Percentiles rank a stretch among this genome's conserved stretches.
These are phyloP conservation scores for Chrysoperla carnea DNA, from an alignment of 1,140 invertebrate genomes.

Conservation along the genomic window DNA sequence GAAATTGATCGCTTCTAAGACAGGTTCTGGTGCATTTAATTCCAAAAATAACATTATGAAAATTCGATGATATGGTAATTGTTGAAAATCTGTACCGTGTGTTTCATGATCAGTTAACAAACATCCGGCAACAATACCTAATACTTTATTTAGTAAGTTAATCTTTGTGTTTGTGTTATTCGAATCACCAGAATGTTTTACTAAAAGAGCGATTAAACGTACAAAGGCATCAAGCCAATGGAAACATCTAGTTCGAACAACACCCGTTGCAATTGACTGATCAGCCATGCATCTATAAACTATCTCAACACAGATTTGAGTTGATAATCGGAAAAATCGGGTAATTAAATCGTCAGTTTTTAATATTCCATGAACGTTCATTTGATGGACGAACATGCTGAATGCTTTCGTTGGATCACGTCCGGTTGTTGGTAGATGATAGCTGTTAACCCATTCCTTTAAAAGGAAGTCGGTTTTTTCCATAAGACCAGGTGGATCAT, in stretches of 20 bases:
- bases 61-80: constrained; percentile 92
- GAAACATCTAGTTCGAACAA: constrained; percentile 81
- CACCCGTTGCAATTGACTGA: constrained; percentile 30
- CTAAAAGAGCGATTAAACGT: constrained; percentile 79
- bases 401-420: constrained; percentile 90
- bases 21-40: constrained; percentile 80
- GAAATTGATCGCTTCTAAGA: constrained; percentile 81
- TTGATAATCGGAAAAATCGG: constrained; percentile 90
- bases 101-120: constrained; percentile 88
- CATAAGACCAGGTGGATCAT: constrained; percentile 84
- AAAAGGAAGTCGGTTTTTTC: constrained; percentile 91
- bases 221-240: constrained; percentile 92
- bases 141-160: constrained; percentile 88
- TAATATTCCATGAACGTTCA: constrained; percentile 92
- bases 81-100: constrained; percentile 76
- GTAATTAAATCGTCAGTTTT: constrained; percentile 97
- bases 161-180: constrained; percentile 86
- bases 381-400: constrained; percentile 81
- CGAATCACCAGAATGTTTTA: constrained; percentile 87
- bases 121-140: constrained; percentile 90
- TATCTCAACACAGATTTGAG: constrained; percentile 91
- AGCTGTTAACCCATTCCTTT: constrained; percentile 88
- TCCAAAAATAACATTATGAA: constrained; percentile 96
- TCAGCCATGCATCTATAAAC: constrained; percentile 63
- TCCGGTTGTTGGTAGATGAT: constrained; percentile 54